Evolutionary conservation across 2,113 vertebrate genomes (phyloP).

Genomic region (Morone chrysops): DNA sequence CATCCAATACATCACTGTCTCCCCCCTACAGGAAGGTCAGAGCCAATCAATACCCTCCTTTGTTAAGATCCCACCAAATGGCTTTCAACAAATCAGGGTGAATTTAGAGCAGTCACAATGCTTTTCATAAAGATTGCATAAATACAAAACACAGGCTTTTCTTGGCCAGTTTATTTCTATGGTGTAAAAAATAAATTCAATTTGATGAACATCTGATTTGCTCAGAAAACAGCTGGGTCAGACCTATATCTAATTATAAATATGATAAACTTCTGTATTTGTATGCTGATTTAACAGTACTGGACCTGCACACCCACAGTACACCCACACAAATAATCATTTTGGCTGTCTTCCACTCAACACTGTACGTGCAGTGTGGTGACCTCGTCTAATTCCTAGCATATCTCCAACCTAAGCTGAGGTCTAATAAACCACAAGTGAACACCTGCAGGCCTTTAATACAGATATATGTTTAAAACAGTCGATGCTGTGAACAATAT

Average conservation of each 20-base stretch:
- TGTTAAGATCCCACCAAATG: constrained; percentile 33
- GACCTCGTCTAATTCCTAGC: neutral
- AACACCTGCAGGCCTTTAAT: neutral
- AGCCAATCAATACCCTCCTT: constrained; percentile 58
- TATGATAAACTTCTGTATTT: neutral
- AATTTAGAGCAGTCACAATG: neutral
- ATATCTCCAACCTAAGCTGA: neutral
- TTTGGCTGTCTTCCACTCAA: no score
- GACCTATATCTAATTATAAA: neutral
- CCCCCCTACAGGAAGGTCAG: constrained; percentile 29
- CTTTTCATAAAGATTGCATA: neutral
- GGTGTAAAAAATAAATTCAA: neutral
- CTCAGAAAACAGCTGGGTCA: neutral
- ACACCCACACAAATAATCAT: neutral
- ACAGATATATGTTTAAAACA: neutral
- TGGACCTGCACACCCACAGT: no score
- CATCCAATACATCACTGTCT: constrained; percentile 67
- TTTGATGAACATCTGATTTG: neutral
- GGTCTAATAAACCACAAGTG: neutral
- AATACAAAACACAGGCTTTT: neutral
- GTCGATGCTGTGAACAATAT: no score
- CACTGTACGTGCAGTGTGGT: neutral
- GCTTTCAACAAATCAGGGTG: constrained; percentile 12
- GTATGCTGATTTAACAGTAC: neutral
- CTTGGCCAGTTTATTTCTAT: neutral